Base-by-base conservation (phyloP, 2,113 vertebrate species). In the Dipodomys merriami region DNA sequence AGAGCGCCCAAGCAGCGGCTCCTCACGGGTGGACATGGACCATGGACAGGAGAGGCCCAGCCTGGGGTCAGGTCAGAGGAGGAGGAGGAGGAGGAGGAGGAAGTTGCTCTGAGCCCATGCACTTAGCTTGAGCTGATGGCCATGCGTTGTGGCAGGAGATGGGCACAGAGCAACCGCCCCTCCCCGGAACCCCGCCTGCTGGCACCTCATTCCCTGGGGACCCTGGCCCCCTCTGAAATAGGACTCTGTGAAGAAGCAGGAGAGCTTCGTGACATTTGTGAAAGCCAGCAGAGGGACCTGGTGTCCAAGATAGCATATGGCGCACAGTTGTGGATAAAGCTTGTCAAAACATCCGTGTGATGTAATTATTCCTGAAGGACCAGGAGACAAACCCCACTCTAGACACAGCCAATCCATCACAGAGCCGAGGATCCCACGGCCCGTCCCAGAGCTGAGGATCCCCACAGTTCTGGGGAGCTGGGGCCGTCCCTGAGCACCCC, bases 231-330 rank as follows among this genome's bases (percentile, higher is more conserved):
- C 35, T 93, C 57, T 68, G 39, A 30, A 86, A 64, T 22, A 82
- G 49, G 49, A 49, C 49, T 49, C 12, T 12, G 49, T 49, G 49
- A 11, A 12, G 49, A 91, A 83, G 4, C n/a, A 60, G 92, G 13
- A 77, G 76, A 76, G 83, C 83, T 94, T 89, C 35, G 83, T 15
- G 11, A 69, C 89, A 91, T 83, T n/a, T 89, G 39, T 76, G 33
- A 89, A 80, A 83, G 30, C 22, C 62, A 62, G 49, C 1, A 6
- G 62, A 64, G 57, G 7, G 7, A 29, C 11, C 73, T 73, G 25
- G 67, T 84, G 29, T 87, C 69, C 60, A 79, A 49, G 88, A 39
- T 68, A 60, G 4, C 33, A 20, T 77, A 67, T 71, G 12, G 35
- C 33, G 33, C 68, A 7, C 53, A 15, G 27, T 15, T 77, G 4